Conservation (phyloP, 2,888 invertebrate genomes). For the Tricholauxania praeusta region DNA sequence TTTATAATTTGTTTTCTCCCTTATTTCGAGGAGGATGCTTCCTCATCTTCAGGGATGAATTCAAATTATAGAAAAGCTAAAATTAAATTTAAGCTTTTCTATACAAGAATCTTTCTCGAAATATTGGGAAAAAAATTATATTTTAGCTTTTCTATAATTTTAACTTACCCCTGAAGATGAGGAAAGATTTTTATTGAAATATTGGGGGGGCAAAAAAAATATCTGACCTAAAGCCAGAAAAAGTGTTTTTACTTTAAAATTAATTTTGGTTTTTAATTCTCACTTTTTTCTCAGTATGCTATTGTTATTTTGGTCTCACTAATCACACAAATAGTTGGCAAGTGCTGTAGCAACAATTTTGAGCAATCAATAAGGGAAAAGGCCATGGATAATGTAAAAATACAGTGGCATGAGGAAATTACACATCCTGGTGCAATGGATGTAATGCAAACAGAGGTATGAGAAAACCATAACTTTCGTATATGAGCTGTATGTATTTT, state of each 20-base stretch:
- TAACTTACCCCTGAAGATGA: too few relatives aligned
- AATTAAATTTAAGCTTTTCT: too few relatives aligned
- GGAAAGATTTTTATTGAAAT: too few relatives aligned
- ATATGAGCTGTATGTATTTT: not conserved
- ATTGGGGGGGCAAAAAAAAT: too few relatives aligned
- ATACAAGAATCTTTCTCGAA: too few relatives aligned
- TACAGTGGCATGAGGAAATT: conserved; percentile 65
- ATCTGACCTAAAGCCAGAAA: too few relatives aligned
- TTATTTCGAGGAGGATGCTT: too few relatives aligned
- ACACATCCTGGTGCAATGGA: conserved; percentile 56
- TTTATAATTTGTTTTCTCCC: too few relatives aligned
- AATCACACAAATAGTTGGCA: conserved; percentile 78
- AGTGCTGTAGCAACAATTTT: conserved; percentile 72
- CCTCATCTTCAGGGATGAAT: too few relatives aligned
- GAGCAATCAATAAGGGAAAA: conserved; percentile 71
- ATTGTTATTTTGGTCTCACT: conserved; percentile 77
- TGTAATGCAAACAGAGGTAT: conserved; percentile 55
- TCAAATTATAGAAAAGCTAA: too few relatives aligned
- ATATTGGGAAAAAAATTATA: too few relatives aligned
- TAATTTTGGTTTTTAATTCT: conserved; percentile 23
- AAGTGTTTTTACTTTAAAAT: not conserved
- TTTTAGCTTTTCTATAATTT: too few relatives aligned
- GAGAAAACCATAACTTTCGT: not conserved
- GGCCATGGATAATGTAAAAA: conserved; percentile 70
- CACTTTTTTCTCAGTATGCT: conserved; percentile 73